These are phyloP conservation scores for Gavialis gangeticus DNA, from an alignment of 2,113 vertebrate genomes.

Conservation along the genomic window DNA sequence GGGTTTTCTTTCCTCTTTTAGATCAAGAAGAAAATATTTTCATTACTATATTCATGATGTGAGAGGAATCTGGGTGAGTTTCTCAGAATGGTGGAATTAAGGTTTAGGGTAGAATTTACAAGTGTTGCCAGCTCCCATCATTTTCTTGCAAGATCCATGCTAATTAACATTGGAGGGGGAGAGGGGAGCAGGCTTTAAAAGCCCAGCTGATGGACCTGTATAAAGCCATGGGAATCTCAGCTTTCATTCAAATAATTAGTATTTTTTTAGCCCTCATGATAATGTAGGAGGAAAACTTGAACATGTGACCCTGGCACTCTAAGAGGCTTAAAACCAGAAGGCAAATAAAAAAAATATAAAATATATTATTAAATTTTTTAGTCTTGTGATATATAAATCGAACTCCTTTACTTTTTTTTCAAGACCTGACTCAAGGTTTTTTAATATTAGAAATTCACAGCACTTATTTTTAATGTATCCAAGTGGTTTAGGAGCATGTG, in stretches of 20 bases:
- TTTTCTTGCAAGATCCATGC: slow-evolving; percentile 1
- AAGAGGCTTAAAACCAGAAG: not conserved
- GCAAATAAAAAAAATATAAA: slow-evolving; percentile 15
- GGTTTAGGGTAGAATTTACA: not conserved
- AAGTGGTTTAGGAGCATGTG: not conserved
- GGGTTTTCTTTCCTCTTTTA: not conserved
- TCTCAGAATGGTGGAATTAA: not conserved
- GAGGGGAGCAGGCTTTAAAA: not conserved
- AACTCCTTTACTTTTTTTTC: not conserved
- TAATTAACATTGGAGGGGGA: not conserved
- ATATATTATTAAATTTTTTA: not conserved
- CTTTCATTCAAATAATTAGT: slow-evolving; percentile 12
- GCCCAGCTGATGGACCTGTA: not conserved
- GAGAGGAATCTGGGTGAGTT: not conserved
- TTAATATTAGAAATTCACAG: not conserved
- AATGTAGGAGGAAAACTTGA: not conserved
- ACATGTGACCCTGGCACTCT: not conserved
- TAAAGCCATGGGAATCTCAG: not conserved
- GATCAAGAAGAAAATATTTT: not conserved
- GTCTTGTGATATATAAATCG: not conserved
- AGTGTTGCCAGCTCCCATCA: not conserved
- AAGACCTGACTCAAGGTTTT: not conserved
- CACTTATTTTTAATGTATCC: slow-evolving; percentile 35
- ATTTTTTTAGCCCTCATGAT: not conserved
- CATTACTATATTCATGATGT: not conserved